phyloP scores from a whole-genome alignment of 2,113 vertebrate species.

The Petrocephalus zakoni region DNA sequence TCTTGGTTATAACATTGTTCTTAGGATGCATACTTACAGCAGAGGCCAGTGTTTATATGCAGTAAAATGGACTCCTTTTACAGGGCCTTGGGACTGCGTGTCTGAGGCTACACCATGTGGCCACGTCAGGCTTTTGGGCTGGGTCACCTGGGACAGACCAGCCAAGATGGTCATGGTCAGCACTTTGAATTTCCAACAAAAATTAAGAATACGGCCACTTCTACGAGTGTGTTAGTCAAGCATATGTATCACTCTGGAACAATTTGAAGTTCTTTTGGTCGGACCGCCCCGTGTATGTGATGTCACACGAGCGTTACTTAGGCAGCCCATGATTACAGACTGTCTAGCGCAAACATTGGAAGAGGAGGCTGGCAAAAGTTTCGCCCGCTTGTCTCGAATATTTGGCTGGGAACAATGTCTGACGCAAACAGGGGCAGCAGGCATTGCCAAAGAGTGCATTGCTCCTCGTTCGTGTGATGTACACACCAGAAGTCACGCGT shows the following conservation, averaged over 20 bases:
- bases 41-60: background rate
- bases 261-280: background rate
- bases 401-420: background rate
- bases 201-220: background rate
- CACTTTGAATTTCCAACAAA: background rate
- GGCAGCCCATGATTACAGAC: background rate
- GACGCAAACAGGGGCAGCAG: background rate
- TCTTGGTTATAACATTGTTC: background rate
- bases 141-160: background rate
- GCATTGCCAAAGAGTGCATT: background rate
- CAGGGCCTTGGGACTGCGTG: background rate
- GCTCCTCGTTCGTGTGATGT: background rate
- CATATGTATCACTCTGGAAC: background rate
- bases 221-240: background rate
- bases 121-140: background rate
- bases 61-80: background rate
- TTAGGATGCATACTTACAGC: background rate
- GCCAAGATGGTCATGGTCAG: background rate
- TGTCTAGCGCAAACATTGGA: background rate
- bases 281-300: background rate
- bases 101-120: background rate
- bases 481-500: background rate
- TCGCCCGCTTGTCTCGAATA: background rate
- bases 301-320: background rate
- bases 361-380: conserved; percentile 3